Evolutionary conservation across 1,140 invertebrate genomes (phyloP), one percentile per base, ranked within the genome.

Genomic region (Drosophila paulistorum): DNA sequence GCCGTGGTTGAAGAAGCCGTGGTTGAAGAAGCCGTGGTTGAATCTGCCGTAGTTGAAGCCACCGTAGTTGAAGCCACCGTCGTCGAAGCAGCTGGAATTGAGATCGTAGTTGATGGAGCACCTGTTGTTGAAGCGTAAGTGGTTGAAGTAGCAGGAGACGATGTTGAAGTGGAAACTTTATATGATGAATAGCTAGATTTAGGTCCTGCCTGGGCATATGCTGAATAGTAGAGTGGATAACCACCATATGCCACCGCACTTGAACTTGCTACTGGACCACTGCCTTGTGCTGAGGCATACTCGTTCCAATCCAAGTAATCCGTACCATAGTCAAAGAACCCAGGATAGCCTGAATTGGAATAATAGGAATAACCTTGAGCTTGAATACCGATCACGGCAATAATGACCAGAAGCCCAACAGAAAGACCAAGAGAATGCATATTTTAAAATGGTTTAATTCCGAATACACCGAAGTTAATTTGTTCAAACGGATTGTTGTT

Each of bases 251-350:
- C 30, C 30, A 7, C 30, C 1, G 55, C 55, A 35, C 4, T 58
- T 17, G 30, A 33, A 0, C 30, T 58, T 1, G 57, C 57, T 11
- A 9, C 9, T 20, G 35, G 57, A 37, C 57, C 57, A 39, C 17
- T 20, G 7, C 6, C 57, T 6, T 10, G 7, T 9, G 33, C n/a
- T 7, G 33, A 37, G 33, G n/a, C 57, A 59, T 39, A 20, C 0
- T 33, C 17, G 11, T 11, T 37, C 57, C 33, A 59, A 59, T 37
- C 30, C 30, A 30, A 20, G 33, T 59, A 59, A 7, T 59, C 57
- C 1, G 14, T 20, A 10, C 33, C 57, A 59, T 37, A 59, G 7
- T 37, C 57, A 59, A 10, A 35, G 14, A 39, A 35, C 0, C n/a
- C 33, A 14, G 11, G 14, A 59, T 59, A 58, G 7, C 14, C 55